phyloP scores from a whole-genome alignment of 2,888 invertebrate genomes.

The Drosophila peninsularis region DNA sequence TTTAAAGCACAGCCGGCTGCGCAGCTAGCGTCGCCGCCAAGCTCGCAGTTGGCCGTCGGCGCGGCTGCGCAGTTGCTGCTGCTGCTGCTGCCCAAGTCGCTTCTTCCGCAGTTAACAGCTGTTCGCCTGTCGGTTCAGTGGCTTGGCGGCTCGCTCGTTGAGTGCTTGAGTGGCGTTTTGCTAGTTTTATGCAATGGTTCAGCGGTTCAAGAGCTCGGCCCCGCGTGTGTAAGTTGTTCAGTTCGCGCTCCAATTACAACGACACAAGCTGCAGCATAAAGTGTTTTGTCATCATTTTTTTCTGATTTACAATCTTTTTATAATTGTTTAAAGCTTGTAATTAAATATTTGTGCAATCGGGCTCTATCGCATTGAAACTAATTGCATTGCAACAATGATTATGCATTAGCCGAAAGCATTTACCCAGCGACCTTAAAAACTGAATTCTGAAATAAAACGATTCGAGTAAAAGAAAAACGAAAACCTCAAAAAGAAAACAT shows the following conservation, averaged over 20 bases:
- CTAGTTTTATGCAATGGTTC: constrained; percentile 31
- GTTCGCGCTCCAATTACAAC: constrained; percentile 67
- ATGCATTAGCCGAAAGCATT: constrained; percentile 34
- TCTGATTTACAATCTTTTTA: constrained; percentile 40
- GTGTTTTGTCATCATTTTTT: constrained; percentile 47
- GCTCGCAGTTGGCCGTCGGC: constrained; percentile 9
- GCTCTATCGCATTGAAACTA: constrained; percentile 23
- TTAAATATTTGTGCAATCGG: constrained; percentile 52
- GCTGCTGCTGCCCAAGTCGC: constrained; percentile 3
- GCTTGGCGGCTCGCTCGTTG: constrained; percentile 16
- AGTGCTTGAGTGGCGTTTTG: constrained; percentile 8
- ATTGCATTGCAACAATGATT: constrained; percentile 34
- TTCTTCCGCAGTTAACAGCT: constrained; percentile 60
- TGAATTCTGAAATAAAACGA: constrained; percentile 33
- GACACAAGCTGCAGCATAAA: constrained; percentile 12
- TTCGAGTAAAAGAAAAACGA: constrained; percentile 5
- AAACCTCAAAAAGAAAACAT: not conserved
- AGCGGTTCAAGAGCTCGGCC: constrained; percentile 61
- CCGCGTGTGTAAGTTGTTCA: constrained; percentile 37
- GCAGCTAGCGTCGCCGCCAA: constrained; percentile 14
- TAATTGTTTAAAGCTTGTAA: constrained; percentile 32
- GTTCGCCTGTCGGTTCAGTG: constrained; percentile 26
- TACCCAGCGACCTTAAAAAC: constrained; percentile 28
- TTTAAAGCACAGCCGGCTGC: constrained; percentile 20
- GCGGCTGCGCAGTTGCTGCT: constrained; percentile 8